phyloP scores from a whole-genome alignment of 2,888 invertebrate genomes.

The Meliscaeva auricollis region DNA sequence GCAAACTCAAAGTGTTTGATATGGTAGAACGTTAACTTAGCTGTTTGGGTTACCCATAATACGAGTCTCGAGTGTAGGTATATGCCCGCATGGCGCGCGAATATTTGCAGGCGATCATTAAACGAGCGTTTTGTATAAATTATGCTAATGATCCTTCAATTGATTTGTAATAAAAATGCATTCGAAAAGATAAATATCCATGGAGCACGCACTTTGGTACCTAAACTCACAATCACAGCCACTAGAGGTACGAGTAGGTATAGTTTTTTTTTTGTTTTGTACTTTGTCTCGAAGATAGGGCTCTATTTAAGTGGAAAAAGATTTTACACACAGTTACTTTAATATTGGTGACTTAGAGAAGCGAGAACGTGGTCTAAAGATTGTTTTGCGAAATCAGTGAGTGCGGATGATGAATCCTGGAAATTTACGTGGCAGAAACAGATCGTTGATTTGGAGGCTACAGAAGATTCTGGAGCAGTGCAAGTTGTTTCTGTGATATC shows the following conservation, averaged over 20 bases:
- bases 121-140: constrained; percentile 84
- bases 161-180: constrained; percentile 85
- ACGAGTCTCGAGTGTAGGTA: background rate
- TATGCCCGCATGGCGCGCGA: constrained; percentile 60
- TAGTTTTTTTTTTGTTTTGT: background rate
- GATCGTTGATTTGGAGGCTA: background rate
- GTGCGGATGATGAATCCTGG: constrained; percentile 31
- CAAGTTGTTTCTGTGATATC: no score
- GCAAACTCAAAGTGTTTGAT: background rate
- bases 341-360: background rate
- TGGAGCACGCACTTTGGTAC: constrained; percentile 82
- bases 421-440: constrained; percentile 61
- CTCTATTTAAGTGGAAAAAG: constrained; percentile 44
- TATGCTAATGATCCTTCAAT: constrained; percentile 85
- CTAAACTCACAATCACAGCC: constrained; percentile 42
- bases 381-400: constrained; percentile 50
- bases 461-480: no score
- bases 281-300: constrained; percentile 29
- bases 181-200: constrained; percentile 84
- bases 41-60: background rate
- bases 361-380: constrained; percentile 32
- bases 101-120: constrained; percentile 82
- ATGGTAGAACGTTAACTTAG: background rate
- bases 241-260: no score
- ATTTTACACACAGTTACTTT: constrained; percentile 9